Evolutionary conservation across 2,888 invertebrate species (phyloP).

Genomic region (Scaptomyza reducta): DNA sequence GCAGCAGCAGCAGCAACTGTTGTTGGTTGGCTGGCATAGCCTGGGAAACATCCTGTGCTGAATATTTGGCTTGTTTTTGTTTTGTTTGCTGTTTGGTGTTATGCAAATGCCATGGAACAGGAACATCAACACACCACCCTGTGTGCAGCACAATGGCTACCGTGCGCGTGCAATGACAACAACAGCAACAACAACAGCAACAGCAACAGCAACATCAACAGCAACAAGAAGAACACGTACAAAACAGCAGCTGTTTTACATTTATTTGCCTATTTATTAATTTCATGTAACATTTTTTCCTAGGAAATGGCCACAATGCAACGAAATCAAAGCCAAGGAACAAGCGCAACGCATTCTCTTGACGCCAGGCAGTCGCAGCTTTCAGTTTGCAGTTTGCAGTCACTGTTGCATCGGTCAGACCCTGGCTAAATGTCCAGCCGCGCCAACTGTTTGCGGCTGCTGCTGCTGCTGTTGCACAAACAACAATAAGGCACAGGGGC

Average conservation of each 20-base stretch:
- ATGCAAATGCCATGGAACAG: constrained; percentile 65
- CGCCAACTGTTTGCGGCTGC: constrained; percentile 57
- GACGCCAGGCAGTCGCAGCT: constrained; percentile 76
- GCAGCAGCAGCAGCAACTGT: constrained; percentile 25
- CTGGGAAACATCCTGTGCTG: constrained; percentile 61
- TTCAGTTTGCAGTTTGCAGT: constrained; percentile 41
- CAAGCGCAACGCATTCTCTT: constrained; percentile 79
- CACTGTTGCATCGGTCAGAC: constrained; percentile 56
- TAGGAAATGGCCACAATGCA: constrained; percentile 77
- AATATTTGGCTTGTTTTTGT: constrained; percentile 45
- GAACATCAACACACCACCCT: constrained; percentile 71
- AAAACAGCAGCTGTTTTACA: constrained; percentile 80
- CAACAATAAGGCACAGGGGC: constrained; percentile 66
- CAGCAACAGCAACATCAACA: constrained; percentile 34
- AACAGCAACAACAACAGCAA: constrained; percentile 39
- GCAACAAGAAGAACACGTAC: constrained; percentile 72
- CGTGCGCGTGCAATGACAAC: constrained; percentile 74
- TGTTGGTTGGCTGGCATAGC: constrained; percentile 37
- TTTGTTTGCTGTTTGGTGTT: constrained; percentile 51
- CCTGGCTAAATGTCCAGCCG: constrained; percentile 71
- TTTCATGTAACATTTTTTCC: constrained; percentile 81
- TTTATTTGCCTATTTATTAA: constrained; percentile 80
- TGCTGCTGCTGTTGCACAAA: constrained; percentile 48
- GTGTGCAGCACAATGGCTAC: constrained; percentile 78
- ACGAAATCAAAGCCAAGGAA: constrained; percentile 77